Percentiles rank a stretch among this genome's conserved stretches.
These are phyloP conservation scores for Eupristina koningsbergeri DNA, from an alignment of 1,140 invertebrate genomes.

Conservation along the genomic window DNA sequence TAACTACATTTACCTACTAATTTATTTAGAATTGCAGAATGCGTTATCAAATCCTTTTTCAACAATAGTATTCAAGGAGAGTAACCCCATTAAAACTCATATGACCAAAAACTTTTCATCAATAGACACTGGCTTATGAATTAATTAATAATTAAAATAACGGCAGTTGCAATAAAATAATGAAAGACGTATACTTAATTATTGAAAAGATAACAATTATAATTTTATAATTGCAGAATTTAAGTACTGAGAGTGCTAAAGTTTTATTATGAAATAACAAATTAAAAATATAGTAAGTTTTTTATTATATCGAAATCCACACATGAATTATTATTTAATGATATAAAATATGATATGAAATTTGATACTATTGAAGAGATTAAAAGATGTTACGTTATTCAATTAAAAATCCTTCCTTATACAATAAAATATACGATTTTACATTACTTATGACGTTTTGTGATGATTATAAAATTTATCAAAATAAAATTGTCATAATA, in stretches of 20 bases:
- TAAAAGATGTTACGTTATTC: background rate
- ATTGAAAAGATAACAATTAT: background rate
- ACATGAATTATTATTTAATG: background rate
- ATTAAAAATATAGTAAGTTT: background rate
- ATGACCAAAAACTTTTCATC: background rate
- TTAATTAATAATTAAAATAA: background rate
- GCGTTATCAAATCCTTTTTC: conserved; percentile 4
- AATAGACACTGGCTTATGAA: background rate
- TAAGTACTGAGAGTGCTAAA: background rate
- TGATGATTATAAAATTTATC: background rate
- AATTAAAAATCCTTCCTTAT: background rate
- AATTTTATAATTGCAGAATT: background rate
- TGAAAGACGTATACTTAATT: background rate
- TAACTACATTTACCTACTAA: background rate
- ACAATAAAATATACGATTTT: background rate
- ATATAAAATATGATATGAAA: too few species aligned
- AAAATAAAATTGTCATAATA: background rate
- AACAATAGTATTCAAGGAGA: conserved; percentile 12
- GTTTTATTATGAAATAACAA: background rate
- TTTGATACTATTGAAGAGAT: too few species aligned
- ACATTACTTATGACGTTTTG: background rate
- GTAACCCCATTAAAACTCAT: background rate
- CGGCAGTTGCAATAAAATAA: background rate
- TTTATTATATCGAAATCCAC: too few species aligned
- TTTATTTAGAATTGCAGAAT: background rate